Conservation (phyloP, 2,888 invertebrate species). For the Mythimna albipuncta region DNA sequence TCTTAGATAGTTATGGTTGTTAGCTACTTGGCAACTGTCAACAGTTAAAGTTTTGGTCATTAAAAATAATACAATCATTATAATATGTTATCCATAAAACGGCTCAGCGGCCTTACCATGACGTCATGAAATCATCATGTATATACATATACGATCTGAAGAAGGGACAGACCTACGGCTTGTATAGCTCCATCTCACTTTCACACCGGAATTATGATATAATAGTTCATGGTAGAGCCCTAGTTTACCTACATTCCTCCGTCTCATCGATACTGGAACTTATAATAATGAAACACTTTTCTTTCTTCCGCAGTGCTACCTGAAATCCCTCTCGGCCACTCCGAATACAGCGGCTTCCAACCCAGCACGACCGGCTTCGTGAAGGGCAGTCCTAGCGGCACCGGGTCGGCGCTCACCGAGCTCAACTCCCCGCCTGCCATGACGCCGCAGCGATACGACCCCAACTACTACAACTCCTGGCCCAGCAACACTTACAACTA, state of each 20-base stretch:
- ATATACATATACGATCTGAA: too few relatives aligned
- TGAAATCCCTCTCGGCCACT: constrained; percentile 88
- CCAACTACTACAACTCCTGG: constrained; percentile 91
- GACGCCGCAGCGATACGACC: constrained; percentile 85
- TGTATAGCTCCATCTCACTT: too few relatives aligned
- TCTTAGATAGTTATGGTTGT: neutral
- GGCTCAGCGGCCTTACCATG: too few relatives aligned
- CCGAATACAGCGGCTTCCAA: constrained; percentile 85
- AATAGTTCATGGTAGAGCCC: too few relatives aligned
- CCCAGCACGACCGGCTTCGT: constrained; percentile 79
- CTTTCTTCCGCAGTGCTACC: constrained; percentile 85
- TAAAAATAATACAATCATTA: too few relatives aligned
- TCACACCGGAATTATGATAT: too few relatives aligned
- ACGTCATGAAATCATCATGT: too few relatives aligned
- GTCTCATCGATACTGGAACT: neutral
- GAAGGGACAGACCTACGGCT: too few relatives aligned
- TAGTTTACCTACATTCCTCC: too few relatives aligned
- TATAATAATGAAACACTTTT: constrained; percentile 22
- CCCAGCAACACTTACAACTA: constrained; percentile 92
- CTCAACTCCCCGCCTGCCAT: constrained; percentile 81
- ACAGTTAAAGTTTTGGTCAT: neutral
- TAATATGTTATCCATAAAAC: too few relatives aligned
- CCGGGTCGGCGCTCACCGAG: constrained; percentile 84
- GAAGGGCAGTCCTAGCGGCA: constrained; percentile 82
- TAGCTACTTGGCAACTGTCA: neutral